Conservation (phyloP, 2,888 invertebrate species). For the Drosophila lacicola region DNA sequence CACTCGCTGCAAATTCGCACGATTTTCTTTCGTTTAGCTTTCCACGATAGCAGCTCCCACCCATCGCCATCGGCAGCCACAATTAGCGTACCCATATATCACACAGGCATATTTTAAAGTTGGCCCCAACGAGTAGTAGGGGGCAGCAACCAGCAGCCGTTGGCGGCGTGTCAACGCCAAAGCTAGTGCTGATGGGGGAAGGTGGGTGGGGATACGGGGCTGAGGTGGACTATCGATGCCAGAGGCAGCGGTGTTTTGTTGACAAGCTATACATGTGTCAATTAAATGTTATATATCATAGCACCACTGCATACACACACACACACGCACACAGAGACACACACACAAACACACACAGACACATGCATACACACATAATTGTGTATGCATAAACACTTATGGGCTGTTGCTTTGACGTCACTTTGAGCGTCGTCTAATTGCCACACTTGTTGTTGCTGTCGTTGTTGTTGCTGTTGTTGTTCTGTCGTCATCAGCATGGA, state of each 20-base stretch:
- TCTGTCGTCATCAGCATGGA: conserved; percentile 54
- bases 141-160: conserved; percentile 27
- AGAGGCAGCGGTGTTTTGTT: conserved; percentile 63
- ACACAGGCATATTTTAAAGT: conserved; percentile 53
- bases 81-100: conserved; percentile 69
- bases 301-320: conserved; percentile 36
- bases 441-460: conserved; percentile 50
- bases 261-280: conserved; percentile 73
- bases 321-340: neutral
- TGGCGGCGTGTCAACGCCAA: conserved; percentile 31
- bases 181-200: too few species aligned
- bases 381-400: conserved; percentile 25
- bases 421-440: conserved; percentile 53
- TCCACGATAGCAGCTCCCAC: conserved; percentile 19
- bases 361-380: neutral
- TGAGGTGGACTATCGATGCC: conserved; percentile 38
- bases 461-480: conserved; percentile 23
- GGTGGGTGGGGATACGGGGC: conserved; percentile 1
- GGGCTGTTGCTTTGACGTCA: conserved; percentile 62
- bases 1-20: conserved; percentile 67
- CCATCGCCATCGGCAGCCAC: conserved; percentile 48
- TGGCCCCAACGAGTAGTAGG: conserved; percentile 23
- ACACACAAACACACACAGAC: neutral
- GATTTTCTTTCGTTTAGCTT: conserved; percentile 50
- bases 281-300: conserved; percentile 73